Base-by-base conservation (phyloP, 2,888 invertebrate genomes). In the Pycnomerus fuliginosus region DNA sequence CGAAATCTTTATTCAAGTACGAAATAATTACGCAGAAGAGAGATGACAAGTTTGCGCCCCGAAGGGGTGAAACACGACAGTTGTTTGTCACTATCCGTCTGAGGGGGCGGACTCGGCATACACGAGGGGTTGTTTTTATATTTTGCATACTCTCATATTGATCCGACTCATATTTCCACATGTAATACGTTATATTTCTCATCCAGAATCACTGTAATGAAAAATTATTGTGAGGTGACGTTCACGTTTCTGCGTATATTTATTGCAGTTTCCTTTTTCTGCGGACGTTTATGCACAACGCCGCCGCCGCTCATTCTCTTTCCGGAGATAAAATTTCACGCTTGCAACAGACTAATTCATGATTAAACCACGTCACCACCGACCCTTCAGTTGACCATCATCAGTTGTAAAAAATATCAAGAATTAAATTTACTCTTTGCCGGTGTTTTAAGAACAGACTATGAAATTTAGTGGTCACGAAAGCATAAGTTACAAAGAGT, bases 91-190 rank as follows among this genome's bases (percentile, higher is more conserved):
- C 65, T 59, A 56, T 55, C 51, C 58, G 60, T 46, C 50, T 48
- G 49, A 44, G 53, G 49, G 51, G 44, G 52, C 48, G 20, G 20
- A 5, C 5, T 20, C 20, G 20, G 8, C 20, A 8, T 5, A 5
- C 5, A 20, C 5, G 20, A 8, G 60, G 64, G 64, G 62, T 63
- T 64, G 62, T 65, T 64, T 65, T 65, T 65, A 64, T 67, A 67
- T 65, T 65, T 64, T 62, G 64, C 63, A 61, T 64, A 61, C 58
- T 54, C 58, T 55, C 62, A 57, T 68, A 68, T 68, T 61, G 68
- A 68, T 68, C 68, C 64, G n/a, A 60, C 57, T 61, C 61, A 62
- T 62, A 65, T 64, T 65, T 66, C 62, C 64, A 62, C 63, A 63
- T 62, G 64, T 61, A 62, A 61, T 62, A 64, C 60, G 58, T 60